A percentile compares a stretch with the other conserved stretches of the same genome.
Evolutionary conservation across 2,113 vertebrate species (phyloP).

Genomic region (Gobio gobio): DNA sequence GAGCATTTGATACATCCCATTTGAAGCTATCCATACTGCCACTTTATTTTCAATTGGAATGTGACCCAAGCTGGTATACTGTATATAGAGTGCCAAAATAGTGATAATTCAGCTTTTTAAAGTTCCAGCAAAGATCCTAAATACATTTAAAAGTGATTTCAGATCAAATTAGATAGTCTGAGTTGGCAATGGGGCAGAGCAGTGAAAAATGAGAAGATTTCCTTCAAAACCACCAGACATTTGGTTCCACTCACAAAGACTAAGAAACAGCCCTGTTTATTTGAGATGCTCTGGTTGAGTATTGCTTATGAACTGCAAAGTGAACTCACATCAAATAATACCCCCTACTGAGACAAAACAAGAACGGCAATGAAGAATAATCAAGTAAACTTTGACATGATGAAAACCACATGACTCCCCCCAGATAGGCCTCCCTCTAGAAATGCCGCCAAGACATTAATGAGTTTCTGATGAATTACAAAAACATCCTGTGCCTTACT

Average conservation of each 20-base stretch:
- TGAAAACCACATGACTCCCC: slow-evolving; percentile 47
- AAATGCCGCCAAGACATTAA: slow-evolving; percentile 46
- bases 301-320: slow-evolving; percentile 20
- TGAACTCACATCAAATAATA: slow-evolving; percentile 28
- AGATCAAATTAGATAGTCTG: not conserved
- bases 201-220: not conserved
- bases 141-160: not conserved
- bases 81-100: too few species aligned
- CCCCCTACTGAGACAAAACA: slow-evolving; percentile 41
- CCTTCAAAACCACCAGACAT: not conserved
- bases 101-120: not conserved
- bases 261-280: slow-evolving; percentile 27
- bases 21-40: not conserved
- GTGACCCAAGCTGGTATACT: not conserved
- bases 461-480: slow-evolving; percentile 58
- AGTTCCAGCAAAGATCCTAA: not conserved
- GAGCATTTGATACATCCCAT: not conserved
- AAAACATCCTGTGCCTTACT: slow-evolving; percentile 24
- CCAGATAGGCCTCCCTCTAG: slow-evolving; percentile 10
- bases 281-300: not conserved
- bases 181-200: not conserved
- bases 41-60: not conserved
- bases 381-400: slow-evolving; percentile 40
- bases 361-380: slow-evolving; percentile 31
- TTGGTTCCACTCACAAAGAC: not conserved